Evolutionary conservation across 2,888 invertebrate genomes (phyloP).

Genomic region (Willowsia nigromaculata): DNA sequence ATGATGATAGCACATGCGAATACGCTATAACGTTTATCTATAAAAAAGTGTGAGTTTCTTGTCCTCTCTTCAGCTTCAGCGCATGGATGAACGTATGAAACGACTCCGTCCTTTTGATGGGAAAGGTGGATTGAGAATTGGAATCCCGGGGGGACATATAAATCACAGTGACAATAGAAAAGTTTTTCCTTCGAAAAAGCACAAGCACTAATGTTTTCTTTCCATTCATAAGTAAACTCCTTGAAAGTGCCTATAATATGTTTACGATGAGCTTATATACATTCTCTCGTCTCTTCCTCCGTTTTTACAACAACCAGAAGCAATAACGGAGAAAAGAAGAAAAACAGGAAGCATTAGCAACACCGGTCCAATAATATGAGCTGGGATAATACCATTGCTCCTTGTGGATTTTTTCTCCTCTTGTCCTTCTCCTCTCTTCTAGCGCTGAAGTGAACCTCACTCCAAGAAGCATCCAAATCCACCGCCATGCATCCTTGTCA

Average conservation of each 20-base stretch:
- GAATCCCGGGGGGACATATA: conserved; percentile 65
- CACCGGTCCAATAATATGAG: conserved; percentile 47
- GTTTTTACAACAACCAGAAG: not conserved
- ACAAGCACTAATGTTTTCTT: conserved; percentile 36
- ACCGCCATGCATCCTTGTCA: conserved; percentile 15
- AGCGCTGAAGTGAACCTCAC: not conserved
- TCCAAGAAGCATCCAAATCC: conserved; percentile 7
- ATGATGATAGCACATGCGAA: not conserved
- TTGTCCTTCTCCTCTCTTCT: conserved; percentile 4
- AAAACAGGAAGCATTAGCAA: conserved; percentile 49
- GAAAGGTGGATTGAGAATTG: conserved; percentile 60
- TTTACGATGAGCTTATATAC: conserved; percentile 15
- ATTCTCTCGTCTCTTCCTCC: not conserved
- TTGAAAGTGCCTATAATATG: conserved; percentile 17
- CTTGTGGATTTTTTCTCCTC: conserved; percentile 41
- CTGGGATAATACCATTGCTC: conserved; percentile 51
- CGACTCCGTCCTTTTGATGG: not conserved
- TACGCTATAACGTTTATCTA: not conserved
- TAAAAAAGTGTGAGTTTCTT: not conserved
- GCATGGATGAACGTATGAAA: conserved; percentile 8
- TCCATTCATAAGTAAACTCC: not conserved
- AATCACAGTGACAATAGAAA: conserved; percentile 66
- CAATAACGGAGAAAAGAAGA: not conserved
- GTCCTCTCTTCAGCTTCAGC: not conserved
- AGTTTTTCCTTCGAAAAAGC: conserved; percentile 37